Base-by-base conservation (phyloP, 2,888 invertebrate genomes). In the Xanthorhoe designata region DNA sequence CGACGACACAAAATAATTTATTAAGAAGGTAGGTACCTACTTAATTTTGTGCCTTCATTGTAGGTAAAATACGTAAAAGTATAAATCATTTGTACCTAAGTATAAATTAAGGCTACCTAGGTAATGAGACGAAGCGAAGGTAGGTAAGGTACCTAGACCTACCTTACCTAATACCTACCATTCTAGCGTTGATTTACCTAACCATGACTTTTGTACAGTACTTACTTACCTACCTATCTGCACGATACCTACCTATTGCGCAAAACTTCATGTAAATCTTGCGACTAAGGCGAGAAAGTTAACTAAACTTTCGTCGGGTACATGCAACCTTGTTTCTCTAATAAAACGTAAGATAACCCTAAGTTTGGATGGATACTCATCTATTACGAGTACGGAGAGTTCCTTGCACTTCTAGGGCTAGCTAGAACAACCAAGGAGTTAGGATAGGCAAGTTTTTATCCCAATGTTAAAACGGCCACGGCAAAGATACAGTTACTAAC, bases 401-500 rank as follows among this genome's bases (percentile, higher is more conserved):
- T 58, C 47, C n/a, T 47, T 32, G 15, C 2, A 24, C 24, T 54
- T 54, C 38, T 42, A 54, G 15, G 66, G 62, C n/a, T n/a, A 10
- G 47, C 50, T 60, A 64, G 53, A 57, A 29, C 50, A 61, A 38
- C 42, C 53, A 50, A 32, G 49, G 10, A 64, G 49, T 18, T 52
- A 61, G 53, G 51, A 47, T 59, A 66, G 64, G 56, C 60, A 67
- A 75, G 69, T 73, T 86, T 84, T 88, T 86, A 89, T 89, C 88
- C 89, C 83, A 82, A 24, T 80, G 82, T 81, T 74, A 77, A 82
- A 82, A 81, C 80, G 80, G 80, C 78, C 83, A 81, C 81, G 82
- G 78, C 77, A 66, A 78, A 86, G 88, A 13, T 89, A 91, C 91
- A 89, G 91, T 90, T 91, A 91, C 85, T 13, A 85, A 87, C 79